Percentiles rank a stretch among this genome's conserved stretches.
phyloP scores from a whole-genome alignment of 2,888 invertebrate genomes.

The Xanthorhoe designata region DNA sequence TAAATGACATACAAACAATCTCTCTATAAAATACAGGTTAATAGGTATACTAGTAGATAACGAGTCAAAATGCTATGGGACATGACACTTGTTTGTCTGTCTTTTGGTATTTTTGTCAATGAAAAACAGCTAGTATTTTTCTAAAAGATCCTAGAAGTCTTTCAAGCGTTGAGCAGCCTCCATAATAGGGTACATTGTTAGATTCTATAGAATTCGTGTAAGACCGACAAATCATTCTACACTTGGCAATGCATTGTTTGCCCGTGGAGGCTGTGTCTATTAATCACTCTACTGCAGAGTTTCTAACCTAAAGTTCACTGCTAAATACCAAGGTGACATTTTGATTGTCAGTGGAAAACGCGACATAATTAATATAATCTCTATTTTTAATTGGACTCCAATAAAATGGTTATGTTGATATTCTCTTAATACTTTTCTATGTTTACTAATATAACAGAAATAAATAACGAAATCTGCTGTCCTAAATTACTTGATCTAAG shows the following conservation, averaged over 20 bases:
- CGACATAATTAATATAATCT: background rate
- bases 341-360: slow-evolving; percentile 7
- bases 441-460: no score
- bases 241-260: slow-evolving; percentile 34
- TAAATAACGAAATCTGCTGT: no score
- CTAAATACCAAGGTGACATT: slow-evolving; percentile 33
- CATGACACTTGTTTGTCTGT: background rate
- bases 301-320: slow-evolving; percentile 25
- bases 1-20: no score
- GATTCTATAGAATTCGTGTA: slow-evolving; percentile 15
- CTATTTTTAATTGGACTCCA: background rate
- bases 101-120: slow-evolving; percentile 16
- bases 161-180: slow-evolving; percentile 6
- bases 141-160: background rate
- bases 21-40: no score
- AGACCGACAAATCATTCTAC: slow-evolving; percentile 29
- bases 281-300: slow-evolving; percentile 26
- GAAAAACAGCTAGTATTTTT: background rate
- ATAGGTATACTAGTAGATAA: background rate
- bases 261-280: slow-evolving; percentile 24
- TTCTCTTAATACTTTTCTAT: no score
- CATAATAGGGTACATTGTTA: slow-evolving; percentile 16
- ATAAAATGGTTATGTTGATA: background rate
- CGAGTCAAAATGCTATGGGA: background rate
- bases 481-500: no score